Conservation (phyloP, 2,113 vertebrate genomes). For the Eclectus roratus region DNA sequence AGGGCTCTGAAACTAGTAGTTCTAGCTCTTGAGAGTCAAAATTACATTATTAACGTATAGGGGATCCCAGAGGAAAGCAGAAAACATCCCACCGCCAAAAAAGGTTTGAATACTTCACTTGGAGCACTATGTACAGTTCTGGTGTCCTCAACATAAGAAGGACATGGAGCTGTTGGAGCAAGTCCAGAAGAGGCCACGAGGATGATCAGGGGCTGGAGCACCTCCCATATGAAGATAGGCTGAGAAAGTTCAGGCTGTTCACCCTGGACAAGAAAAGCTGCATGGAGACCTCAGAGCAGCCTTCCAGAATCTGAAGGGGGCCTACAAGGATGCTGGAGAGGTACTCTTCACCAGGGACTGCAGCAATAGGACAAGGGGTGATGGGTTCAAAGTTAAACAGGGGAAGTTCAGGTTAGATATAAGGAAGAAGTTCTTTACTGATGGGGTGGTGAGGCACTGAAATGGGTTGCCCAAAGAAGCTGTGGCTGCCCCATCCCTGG, state of each 20-base stretch:
- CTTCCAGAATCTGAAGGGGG: no score
- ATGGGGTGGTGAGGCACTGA: background rate
- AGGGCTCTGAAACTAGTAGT: slow-evolving; percentile 39
- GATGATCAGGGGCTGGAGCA: background rate
- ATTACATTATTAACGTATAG: slow-evolving; percentile 58
- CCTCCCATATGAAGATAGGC: background rate
- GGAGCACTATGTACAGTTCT: background rate
- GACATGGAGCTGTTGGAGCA: background rate
- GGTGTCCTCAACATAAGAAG: background rate
- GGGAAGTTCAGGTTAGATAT: no score
- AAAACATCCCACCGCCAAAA: slow-evolving; percentile 23
- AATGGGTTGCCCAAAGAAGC: background rate
- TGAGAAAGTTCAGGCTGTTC: background rate
- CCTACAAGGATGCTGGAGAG: no score
- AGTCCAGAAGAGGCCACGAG: background rate
- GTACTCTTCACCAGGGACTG: no score
- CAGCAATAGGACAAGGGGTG: no score
- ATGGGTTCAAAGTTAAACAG: no score
- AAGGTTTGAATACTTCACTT: background rate
- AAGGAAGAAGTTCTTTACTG: background rate
- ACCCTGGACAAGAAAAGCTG: background rate
- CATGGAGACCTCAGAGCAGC: background rate
- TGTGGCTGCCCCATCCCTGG: background rate
- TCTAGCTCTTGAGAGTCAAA: slow-evolving; percentile 37
- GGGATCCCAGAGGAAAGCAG: slow-evolving; percentile 41